Conservation (phyloP, 2,113 vertebrate genomes). For the Tympanuchus pallidicinctus region DNA sequence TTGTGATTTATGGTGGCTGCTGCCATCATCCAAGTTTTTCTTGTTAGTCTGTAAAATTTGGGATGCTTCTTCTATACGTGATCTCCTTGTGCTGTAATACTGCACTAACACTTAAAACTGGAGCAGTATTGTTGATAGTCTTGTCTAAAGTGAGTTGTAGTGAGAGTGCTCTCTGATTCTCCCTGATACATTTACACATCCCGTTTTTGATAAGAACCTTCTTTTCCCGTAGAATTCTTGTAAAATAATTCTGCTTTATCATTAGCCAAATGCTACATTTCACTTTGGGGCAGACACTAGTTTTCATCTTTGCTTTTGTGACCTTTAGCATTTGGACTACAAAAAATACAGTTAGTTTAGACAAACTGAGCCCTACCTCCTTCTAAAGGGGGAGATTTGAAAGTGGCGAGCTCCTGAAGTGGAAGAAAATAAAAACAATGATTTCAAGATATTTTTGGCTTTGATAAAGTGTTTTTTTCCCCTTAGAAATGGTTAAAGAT, state of each 20-base stretch:
- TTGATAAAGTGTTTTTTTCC: background rate
- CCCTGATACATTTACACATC: background rate
- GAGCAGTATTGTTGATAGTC: background rate
- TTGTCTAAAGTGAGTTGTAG: background rate
- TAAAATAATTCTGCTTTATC: background rate
- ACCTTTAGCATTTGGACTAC: background rate
- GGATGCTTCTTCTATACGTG: background rate
- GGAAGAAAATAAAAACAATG: background rate
- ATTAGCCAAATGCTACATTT: background rate
- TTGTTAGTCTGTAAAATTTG: background rate
- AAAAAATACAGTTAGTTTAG: background rate
- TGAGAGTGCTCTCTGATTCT: background rate
- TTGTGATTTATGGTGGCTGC: background rate
- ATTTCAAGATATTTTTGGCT: background rate
- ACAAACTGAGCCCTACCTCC: background rate
- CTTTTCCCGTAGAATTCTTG: background rate
- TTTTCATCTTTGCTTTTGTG: background rate
- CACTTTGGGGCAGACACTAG: background rate
- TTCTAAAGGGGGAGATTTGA: background rate
- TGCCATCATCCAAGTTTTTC: background rate
- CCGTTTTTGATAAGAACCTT: background rate
- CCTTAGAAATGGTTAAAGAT: background rate
- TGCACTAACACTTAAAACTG: background rate
- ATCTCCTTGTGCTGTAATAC: background rate
- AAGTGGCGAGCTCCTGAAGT: background rate